Evolutionary conservation across 2,888 invertebrate species (phyloP), one percentile per base, ranked within the genome.

Genomic region (Nymphalis polychloros): DNA sequence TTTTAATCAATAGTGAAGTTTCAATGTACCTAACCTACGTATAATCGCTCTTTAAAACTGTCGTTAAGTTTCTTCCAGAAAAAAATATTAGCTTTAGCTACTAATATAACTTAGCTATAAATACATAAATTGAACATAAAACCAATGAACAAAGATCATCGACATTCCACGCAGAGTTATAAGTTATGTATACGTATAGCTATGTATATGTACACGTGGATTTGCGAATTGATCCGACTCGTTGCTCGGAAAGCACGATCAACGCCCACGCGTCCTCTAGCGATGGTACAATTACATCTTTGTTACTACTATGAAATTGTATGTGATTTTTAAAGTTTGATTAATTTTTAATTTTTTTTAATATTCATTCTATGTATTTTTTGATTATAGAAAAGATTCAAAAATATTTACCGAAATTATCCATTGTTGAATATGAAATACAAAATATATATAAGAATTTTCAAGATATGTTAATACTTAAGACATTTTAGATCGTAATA

Each of bases 191-290:
- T 55, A 13, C n/a, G 20, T n/a, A n/a, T n/a, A 19, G 20, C 20
- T 50, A 53, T 41, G 13, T 41, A 16, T 55, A 13, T 8, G 20
- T 66, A 41, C 67, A 61, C 67, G 61, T 67, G 61, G 27, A 55
- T 16, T 31, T 35, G 35, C 10, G 35, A 67, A 67, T 55, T 61
- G 61, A 67, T 67, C 20, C 49, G 53, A 20, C 27, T 47, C 55
- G 48, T 20, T 49, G 55, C 49, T 48, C 41, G 20, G 47, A 59
- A 55, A 60, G 67, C 61, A 66, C 55, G 65, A 57, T 19, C 35
- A 19, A 17, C 35, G 8, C 57, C 57, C 35, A 57, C 57, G 41
- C 57, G 19, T 17, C n/a, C 19, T n/a, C n/a, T 3, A 5, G 16
- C 53, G 17, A 23, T 31, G 6, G 13, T 5, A 27, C 27, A 13